phyloP scores from a whole-genome alignment of 30 jellyfish, hydroid and myxozoan species.

The Aurelia sp. region DNA sequence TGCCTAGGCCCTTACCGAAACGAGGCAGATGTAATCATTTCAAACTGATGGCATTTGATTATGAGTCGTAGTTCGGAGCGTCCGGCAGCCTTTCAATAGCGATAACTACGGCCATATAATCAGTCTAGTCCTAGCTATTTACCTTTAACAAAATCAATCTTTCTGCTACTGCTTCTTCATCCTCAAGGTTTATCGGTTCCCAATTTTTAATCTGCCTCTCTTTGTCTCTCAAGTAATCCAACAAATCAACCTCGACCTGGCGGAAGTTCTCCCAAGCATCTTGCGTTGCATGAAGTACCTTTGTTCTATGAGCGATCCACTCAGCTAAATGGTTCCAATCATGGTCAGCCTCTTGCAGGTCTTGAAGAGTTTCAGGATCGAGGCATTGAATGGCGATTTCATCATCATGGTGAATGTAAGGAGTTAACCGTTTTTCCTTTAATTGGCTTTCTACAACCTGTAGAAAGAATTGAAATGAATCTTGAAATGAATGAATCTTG shows the following conservation, averaged over 20 bases:
- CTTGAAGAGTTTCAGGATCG: conserved; percentile 40
- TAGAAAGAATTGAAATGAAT: neutral
- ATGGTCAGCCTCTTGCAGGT: conserved; percentile 73
- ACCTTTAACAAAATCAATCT: conserved; percentile 67
- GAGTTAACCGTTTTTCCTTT: conserved; percentile 59
- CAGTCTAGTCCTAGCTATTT: neutral
- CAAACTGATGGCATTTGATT: no score
- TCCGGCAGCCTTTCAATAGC: no score
- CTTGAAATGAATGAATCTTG: no score
- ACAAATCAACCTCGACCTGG: conserved; percentile 73
- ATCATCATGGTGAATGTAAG: conserved; percentile 51
- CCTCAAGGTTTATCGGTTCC: conserved; percentile 91
- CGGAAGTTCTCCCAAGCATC: conserved; percentile 88
- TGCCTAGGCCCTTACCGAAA: no score
- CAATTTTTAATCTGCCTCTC: conserved; percentile 72
- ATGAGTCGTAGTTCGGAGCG: no score
- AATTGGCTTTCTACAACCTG: conserved; percentile 80
- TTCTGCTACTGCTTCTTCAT: conserved; percentile 81
- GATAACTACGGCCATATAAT: no score
- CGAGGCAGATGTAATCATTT: no score
- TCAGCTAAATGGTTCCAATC: conserved; percentile 82
- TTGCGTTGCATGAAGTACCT: conserved; percentile 65
- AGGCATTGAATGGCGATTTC: conserved; percentile 53
- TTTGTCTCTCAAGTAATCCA: conserved; percentile 82
- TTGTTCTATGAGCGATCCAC: conserved; percentile 80